Percentiles rank a stretch among this genome's conserved stretches.
Conservation (phyloP, 2,113 vertebrate genomes). For the Danionella cerebrum region DNA sequence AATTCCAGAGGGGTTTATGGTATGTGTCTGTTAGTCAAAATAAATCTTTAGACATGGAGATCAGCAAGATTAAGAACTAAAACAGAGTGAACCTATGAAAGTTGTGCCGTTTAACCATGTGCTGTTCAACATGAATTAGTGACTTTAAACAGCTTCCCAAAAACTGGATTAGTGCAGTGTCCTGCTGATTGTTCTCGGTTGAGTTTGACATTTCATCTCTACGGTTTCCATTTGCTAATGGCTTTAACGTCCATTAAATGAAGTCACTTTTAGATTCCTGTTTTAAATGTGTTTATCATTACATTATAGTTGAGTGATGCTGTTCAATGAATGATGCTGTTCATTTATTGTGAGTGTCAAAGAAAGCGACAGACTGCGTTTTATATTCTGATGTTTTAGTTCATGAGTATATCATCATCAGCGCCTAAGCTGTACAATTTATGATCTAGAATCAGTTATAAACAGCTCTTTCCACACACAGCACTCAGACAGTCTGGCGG, state of each 20-base stretch:
- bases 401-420: neutral
- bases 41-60: too few relatives aligned
- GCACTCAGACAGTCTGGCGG: neutral
- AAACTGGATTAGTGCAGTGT: neutral
- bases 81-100: too few relatives aligned
- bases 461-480: neutral
- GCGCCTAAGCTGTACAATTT: neutral
- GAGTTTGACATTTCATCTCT: neutral
- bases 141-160: neutral
- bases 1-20: too few relatives aligned
- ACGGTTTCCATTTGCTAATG: slow-evolving; percentile 5
- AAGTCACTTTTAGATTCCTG: neutral
- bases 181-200: neutral
- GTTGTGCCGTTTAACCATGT: too few relatives aligned
- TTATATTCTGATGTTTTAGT: neutral
- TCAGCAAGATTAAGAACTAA: too few relatives aligned
- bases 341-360: too few relatives aligned
- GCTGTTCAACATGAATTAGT: too few relatives aligned
- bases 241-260: neutral
- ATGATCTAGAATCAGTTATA: neutral
- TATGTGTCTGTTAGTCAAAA: too few relatives aligned
- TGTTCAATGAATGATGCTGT: too few relatives aligned
- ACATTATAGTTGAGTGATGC: too few relatives aligned
- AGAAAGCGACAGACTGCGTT: neutral
- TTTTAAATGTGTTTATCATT: too few relatives aligned